Evolutionary conservation across 2,888 invertebrate species (phyloP), one percentile per base, ranked within the genome.

Genomic region (Tromatobia lineatoria): DNA sequence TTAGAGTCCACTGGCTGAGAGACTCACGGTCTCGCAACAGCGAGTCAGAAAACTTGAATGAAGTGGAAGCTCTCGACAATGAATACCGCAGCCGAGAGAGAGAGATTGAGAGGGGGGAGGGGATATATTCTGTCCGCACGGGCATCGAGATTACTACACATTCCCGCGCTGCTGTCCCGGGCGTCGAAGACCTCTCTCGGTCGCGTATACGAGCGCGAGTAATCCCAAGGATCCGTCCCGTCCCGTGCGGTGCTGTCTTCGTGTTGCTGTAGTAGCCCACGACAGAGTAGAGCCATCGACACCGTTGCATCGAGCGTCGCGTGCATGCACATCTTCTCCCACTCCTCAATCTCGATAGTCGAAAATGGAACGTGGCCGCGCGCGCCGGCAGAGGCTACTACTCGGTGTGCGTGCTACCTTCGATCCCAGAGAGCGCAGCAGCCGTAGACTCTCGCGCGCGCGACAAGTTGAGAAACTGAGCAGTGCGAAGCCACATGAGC

Each of bases 31-130:
- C 73, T 64, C 75, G 34, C 50, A 38, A 50, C 75, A 23, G 54
- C 61, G 79, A 71, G 71, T 61, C 42, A 75, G 82, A 81, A 86
- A 85, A 77, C 80, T 85, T 78, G 85, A 85, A 76, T 78, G 82
- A 82, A 82, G 81, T 76, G 78, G 70, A 82, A 80, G 81, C 73
- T 59, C 77, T 50, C 29, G 69, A 57, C 34, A 38, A 29, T 25
- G 52, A 69, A 64, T 59, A 29, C 23, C 61, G 25, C 64, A 38
- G 54, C n/a, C 18, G 3, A 66, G 18, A n/a, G 34, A 18, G n/a
- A 23, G 64, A 74, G 54, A 66, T 77, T 64, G 29, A 54, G 66
- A 61, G 64, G 61, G n/a, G 61, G 79, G 67, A 59, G 82, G 45
- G 77, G 13, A 18, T 29, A 47, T 20, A 15, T 52, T 20, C n/a